phyloP scores from a whole-genome alignment of 2,797 vertebrate species.

The Cirrhinus mrigala region DNA sequence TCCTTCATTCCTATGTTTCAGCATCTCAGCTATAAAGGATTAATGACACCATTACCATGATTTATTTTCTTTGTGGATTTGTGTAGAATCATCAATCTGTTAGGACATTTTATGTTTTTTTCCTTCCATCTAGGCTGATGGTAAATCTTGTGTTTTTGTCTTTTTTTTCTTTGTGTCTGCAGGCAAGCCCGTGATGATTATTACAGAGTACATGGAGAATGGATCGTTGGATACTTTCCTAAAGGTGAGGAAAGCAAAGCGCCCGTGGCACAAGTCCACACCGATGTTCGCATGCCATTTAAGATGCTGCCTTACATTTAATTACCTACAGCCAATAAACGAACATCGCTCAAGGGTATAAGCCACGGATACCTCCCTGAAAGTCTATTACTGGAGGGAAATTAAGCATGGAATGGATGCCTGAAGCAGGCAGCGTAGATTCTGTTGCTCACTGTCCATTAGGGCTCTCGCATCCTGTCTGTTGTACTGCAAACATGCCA shows the following conservation, averaged over 20 bases:
- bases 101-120: slow-evolving; percentile 42
- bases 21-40: slow-evolving; percentile 58
- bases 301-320: slow-evolving; percentile 42
- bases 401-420: slow-evolving; percentile 41
- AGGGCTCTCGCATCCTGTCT: background rate
- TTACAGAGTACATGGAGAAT: slow-evolving; percentile 85
- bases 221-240: slow-evolving; percentile 83
- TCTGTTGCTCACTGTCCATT: slow-evolving; percentile 19
- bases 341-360: slow-evolving; percentile 45
- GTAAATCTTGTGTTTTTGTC: slow-evolving; percentile 48
- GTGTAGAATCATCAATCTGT: slow-evolving; percentile 45
- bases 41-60: slow-evolving; percentile 64
- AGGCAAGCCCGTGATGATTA: slow-evolving; percentile 86
- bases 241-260: slow-evolving; percentile 75
- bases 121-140: slow-evolving; percentile 34
- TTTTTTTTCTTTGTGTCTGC: slow-evolving; percentile 54
- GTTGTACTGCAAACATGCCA: slow-evolving; percentile 4
- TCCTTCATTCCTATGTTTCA: slow-evolving; percentile 57
- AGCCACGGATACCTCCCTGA: slow-evolving; percentile 31
- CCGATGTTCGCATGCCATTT: slow-evolving; percentile 32
- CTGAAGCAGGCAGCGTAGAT: slow-evolving; percentile 3
- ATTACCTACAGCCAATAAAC: slow-evolving; percentile 39
- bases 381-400: slow-evolving; percentile 50
- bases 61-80: slow-evolving; percentile 59
- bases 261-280: slow-evolving; percentile 6